Conservation (phyloP, 92 coral and sea anemone genomes). For the Porites lobata region DNA sequence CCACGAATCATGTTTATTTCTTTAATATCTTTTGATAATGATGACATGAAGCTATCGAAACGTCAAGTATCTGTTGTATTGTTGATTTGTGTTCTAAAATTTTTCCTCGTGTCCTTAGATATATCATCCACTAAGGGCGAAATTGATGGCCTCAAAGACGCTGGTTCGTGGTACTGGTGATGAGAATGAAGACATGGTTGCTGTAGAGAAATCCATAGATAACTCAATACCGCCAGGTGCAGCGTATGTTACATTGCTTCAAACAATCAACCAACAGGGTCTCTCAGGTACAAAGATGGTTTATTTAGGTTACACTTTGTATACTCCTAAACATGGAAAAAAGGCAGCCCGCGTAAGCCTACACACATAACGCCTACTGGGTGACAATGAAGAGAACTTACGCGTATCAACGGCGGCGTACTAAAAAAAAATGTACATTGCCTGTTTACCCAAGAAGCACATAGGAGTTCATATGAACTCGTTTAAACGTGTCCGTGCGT, state of each 20-base stretch:
- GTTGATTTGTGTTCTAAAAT: background rate
- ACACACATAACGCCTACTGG: too few relatives aligned
- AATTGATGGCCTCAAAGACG: slow-evolving; percentile 64
- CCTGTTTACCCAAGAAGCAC: too few relatives aligned
- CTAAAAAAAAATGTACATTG: too few relatives aligned
- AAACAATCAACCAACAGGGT: slow-evolving; percentile 33
- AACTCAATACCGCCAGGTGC: slow-evolving; percentile 78
- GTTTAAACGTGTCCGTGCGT: too few relatives aligned
- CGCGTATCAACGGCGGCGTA: too few relatives aligned
- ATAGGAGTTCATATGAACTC: too few relatives aligned
- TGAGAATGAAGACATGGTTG: slow-evolving; percentile 63
- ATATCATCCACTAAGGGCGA: slow-evolving; percentile 72
- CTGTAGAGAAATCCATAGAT: slow-evolving; percentile 48
- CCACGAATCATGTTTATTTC: too few relatives aligned
- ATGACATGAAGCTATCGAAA: too few relatives aligned
- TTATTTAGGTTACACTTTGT: background rate
- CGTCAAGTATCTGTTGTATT: background rate
- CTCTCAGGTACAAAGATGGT: slow-evolving; percentile 71
- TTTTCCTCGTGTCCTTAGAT: slow-evolving; percentile 50
- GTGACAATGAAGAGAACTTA: too few relatives aligned
- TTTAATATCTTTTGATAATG: too few relatives aligned
- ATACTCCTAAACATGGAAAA: too few relatives aligned
- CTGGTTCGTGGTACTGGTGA: slow-evolving; percentile 10
- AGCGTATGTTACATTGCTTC: slow-evolving; percentile 72
- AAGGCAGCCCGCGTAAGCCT: too few relatives aligned